phyloP scores from a whole-genome alignment of 2,113 vertebrate genomes.

The Gasterosteus nipponicus region DNA sequence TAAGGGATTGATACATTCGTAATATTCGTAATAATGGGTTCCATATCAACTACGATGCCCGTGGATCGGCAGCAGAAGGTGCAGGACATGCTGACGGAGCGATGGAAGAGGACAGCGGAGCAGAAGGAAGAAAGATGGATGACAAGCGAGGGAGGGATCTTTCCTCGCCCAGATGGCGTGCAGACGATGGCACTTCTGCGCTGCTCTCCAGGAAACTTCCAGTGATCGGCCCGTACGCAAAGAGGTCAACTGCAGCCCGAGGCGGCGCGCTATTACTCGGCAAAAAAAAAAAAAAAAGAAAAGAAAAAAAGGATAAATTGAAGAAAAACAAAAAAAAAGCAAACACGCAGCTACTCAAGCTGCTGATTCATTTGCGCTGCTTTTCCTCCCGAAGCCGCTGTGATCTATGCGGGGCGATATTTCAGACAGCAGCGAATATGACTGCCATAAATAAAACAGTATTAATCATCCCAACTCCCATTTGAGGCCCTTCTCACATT shows the following conservation, averaged over 20 bases:
- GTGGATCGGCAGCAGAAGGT: neutral
- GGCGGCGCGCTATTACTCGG: neutral
- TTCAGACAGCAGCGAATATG: slow-evolving; percentile 67
- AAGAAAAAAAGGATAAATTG: slow-evolving; percentile 9
- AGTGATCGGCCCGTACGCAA: slow-evolving; percentile 57
- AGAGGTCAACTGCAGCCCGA: slow-evolving; percentile 50
- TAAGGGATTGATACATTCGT: neutral
- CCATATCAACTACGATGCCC: neutral
- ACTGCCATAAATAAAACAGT: slow-evolving; percentile 78
- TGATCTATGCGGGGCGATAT: slow-evolving; percentile 67
- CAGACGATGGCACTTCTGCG: slow-evolving; percentile 25
- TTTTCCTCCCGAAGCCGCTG: slow-evolving; percentile 40
- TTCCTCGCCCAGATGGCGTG: slow-evolving; percentile 49
- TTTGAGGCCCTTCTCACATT: slow-evolving; percentile 73
- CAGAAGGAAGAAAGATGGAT: slow-evolving; percentile 44
- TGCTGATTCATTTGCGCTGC: slow-evolving; percentile 47
- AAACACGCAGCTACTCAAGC: slow-evolving; percentile 11
- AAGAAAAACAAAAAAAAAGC: neutral
- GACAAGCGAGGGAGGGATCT: slow-evolving; percentile 27
- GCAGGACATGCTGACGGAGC: neutral
- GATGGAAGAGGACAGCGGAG: slow-evolving; percentile 36
- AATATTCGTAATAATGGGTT: neutral
- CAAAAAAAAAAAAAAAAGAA: neutral
- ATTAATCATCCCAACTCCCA: slow-evolving; percentile 75
- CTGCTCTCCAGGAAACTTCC: slow-evolving; percentile 24